Conservation (phyloP, 2,888 invertebrate species). For the Zonitis immaculata region DNA sequence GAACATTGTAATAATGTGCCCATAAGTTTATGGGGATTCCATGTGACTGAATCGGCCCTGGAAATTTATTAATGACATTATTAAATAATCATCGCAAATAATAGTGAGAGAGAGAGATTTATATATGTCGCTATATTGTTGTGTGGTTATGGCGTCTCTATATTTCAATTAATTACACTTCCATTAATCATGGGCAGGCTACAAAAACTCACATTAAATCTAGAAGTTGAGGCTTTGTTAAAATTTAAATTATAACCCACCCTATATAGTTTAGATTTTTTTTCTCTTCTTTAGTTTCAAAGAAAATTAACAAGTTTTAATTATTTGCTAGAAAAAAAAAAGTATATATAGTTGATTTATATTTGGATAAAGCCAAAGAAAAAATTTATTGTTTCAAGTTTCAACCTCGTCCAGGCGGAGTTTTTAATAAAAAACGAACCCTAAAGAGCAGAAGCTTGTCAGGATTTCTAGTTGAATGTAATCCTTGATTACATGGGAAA, state of each 20-base stretch:
- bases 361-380: too few species aligned
- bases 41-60: conserved; percentile 94
- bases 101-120: background rate
- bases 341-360: background rate
- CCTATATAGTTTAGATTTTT: too few species aligned
- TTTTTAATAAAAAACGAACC: conserved; percentile 17
- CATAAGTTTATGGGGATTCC: conserved; percentile 99
- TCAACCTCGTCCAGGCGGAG: background rate
- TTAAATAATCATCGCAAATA: background rate
- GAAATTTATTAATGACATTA: conserved; percentile 32
- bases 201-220: conserved; percentile 1
- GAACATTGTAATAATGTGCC: conserved; percentile 95
- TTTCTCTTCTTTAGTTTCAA: too few species aligned
- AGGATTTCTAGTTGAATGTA: conserved; percentile 27
- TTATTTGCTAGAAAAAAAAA: too few species aligned
- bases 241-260: too few species aligned
- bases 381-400: too few species aligned
- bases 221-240: conserved; percentile 2
- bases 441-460: conserved; percentile 37
- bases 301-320: too few species aligned
- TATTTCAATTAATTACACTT: conserved; percentile 3
- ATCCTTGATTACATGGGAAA: conserved; percentile 40
- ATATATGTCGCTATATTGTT: too few species aligned
- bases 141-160: background rate
- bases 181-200: conserved; percentile 4